Evolutionary conservation across 2,797 vertebrate species (phyloP).

Genomic region (Lateolabrax maculatus): DNA sequence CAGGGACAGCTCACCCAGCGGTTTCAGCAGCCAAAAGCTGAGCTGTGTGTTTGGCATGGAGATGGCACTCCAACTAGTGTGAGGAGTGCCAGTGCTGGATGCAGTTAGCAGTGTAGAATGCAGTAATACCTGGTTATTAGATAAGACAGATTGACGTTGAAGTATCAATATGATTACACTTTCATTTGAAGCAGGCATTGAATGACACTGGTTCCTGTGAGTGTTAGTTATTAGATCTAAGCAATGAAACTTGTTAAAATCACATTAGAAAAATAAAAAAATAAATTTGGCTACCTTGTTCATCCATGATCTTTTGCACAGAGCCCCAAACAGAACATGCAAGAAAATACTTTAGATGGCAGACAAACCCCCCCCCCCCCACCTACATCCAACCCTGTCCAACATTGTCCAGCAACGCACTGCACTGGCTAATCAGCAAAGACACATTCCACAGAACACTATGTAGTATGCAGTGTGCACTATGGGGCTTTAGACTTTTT

Average conservation of each 20-base stretch:
- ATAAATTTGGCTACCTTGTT: neutral
- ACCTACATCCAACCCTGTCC: neutral
- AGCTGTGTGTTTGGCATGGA: slow-evolving; percentile 2
- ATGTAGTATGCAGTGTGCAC: neutral
- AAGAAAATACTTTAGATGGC: neutral
- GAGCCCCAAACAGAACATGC: neutral
- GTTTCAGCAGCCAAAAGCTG: neutral
- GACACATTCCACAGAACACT: neutral
- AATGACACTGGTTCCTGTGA: neutral
- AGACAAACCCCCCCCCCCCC: neutral
- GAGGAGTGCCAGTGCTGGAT: neutral
- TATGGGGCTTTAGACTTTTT: no score
- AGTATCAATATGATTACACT: neutral
- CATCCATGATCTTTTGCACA: neutral
- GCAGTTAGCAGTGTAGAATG: neutral
- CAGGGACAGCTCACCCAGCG: slow-evolving; percentile 21
- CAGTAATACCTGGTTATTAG: neutral
- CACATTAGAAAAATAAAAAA: no score
- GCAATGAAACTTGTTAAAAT: neutral
- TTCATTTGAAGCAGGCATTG: neutral
- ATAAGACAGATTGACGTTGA: neutral
- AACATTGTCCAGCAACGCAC: neutral
- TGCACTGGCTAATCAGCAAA: neutral
- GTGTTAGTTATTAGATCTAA: neutral
- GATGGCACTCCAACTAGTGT: neutral